These are phyloP conservation scores for Ditylenchus dipsaci DNA, from an alignment of 1,140 invertebrate genomes.

Conservation along the genomic window DNA sequence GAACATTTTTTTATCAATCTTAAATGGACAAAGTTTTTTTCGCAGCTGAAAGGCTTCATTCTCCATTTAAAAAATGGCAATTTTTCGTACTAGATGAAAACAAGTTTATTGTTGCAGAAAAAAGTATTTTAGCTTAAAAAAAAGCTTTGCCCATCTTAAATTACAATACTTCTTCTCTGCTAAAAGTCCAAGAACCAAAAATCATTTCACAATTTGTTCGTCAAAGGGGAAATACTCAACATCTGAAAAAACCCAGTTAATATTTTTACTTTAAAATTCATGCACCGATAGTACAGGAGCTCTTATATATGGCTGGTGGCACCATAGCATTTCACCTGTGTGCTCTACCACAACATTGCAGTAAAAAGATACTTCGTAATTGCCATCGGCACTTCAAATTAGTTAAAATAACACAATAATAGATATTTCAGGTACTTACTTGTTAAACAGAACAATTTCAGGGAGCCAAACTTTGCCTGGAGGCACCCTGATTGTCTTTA, in stretches of 20 bases:
- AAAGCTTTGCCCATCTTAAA: too few relatives aligned
- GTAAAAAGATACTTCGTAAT: conserved; percentile 95
- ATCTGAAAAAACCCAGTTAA: conserved; percentile 66
- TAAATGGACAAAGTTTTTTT: too few relatives aligned
- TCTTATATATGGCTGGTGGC: conserved; percentile 97
- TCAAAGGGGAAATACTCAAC: conserved; percentile 80
- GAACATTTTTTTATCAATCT: too few relatives aligned
- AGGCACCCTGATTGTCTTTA: conserved; percentile 82
- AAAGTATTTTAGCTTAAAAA: too few relatives aligned
- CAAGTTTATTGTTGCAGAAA: too few relatives aligned
- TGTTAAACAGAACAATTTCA: conserved; percentile 94
- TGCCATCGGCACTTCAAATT: conserved; percentile 79
- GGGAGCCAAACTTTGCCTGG: conserved; percentile 89
- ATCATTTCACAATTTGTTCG: conserved; percentile 84
- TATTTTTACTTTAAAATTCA: conserved; percentile 77
- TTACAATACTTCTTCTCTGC: too few relatives aligned
- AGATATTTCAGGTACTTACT: conserved; percentile 66
- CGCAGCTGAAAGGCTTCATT: too few relatives aligned
- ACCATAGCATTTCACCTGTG: conserved; percentile 72
- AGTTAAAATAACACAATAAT: conserved; percentile 31
- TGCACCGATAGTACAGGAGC: conserved; percentile 70
- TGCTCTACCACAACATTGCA: conserved; percentile 86
- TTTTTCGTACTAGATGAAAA: too few relatives aligned
- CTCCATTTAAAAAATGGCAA: too few relatives aligned
- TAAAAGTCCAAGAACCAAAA: conserved; percentile 99